Conservation (phyloP, 2,797 vertebrate genomes). For the Myotis myotis region DNA sequence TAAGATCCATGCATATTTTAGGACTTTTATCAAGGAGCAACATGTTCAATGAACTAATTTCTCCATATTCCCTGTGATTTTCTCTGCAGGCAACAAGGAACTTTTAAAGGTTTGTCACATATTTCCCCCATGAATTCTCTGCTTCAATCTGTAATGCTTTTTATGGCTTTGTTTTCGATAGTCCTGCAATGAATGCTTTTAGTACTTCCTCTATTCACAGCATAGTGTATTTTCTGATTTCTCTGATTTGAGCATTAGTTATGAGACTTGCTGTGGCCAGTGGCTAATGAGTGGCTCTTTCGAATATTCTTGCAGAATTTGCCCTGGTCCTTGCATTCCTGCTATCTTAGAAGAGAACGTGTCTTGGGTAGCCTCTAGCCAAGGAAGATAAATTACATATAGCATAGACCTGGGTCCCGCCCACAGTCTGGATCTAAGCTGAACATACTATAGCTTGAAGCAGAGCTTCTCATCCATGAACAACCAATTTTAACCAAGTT, state of each 20-base stretch:
- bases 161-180: background rate
- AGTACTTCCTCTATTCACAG: background rate
- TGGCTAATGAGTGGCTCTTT: background rate
- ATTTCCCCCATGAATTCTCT: background rate
- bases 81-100: conserved; percentile 8
- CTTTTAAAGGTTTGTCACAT: background rate
- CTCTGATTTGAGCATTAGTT: background rate
- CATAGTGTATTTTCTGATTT: background rate
- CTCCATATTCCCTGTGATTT: conserved; percentile 27
- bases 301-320: background rate
- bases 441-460: background rate
- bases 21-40: conserved; percentile 37
- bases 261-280: background rate
- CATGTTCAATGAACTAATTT: conserved; percentile 22
- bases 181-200: background rate
- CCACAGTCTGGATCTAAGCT: background rate
- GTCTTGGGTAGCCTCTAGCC: background rate
- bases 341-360: background rate
- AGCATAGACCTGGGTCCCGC: background rate
- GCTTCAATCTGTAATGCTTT: background rate
- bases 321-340: background rate
- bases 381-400: background rate
- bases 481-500: background rate
- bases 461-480: background rate
- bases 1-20: conserved; percentile 43